These are phyloP conservation scores for Mycalesis mineus DNA, from an alignment of 2,888 invertebrate species.

Conservation along the genomic window DNA sequence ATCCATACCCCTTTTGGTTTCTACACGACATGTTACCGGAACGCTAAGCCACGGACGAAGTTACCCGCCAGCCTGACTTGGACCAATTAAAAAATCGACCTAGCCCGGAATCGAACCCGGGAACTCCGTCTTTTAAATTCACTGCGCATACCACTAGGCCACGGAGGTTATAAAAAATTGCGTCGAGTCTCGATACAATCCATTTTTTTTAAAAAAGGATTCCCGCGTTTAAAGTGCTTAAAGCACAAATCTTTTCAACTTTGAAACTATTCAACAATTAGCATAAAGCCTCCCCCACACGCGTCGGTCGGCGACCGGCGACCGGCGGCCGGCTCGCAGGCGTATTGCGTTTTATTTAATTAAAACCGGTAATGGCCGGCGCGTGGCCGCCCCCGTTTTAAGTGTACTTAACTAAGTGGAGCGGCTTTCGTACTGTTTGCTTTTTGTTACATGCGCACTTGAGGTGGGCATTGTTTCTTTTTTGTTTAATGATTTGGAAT, in stretches of 20 bases:
- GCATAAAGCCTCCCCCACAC: conserved; percentile 37
- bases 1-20: too few species aligned
- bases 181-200: background rate
- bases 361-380: conserved; percentile 51
- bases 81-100: too few species aligned
- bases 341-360: conserved; percentile 56
- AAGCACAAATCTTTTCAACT: conserved; percentile 5
- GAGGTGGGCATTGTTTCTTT: conserved; percentile 9
- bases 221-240: background rate
- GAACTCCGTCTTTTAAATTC: too few species aligned
- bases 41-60: too few species aligned
- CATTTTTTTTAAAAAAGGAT: background rate
- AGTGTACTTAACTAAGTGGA: conserved; percentile 29
- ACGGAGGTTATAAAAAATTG: too few species aligned
- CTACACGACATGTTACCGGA: too few species aligned
- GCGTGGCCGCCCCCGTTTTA: conserved; percentile 39
- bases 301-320: conserved; percentile 26
- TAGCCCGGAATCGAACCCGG: too few species aligned
- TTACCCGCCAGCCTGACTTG: too few species aligned
- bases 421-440: conserved; percentile 23
- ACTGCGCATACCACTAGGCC: too few species aligned
- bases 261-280: conserved; percentile 18
- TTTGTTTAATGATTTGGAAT: conserved; percentile 23
- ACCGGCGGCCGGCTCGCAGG: conserved; percentile 36
- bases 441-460: conserved; percentile 18